These are phyloP conservation scores for Batillaria attramentaria DNA, from an alignment of 1,140 invertebrate genomes.

Conservation along the genomic window DNA sequence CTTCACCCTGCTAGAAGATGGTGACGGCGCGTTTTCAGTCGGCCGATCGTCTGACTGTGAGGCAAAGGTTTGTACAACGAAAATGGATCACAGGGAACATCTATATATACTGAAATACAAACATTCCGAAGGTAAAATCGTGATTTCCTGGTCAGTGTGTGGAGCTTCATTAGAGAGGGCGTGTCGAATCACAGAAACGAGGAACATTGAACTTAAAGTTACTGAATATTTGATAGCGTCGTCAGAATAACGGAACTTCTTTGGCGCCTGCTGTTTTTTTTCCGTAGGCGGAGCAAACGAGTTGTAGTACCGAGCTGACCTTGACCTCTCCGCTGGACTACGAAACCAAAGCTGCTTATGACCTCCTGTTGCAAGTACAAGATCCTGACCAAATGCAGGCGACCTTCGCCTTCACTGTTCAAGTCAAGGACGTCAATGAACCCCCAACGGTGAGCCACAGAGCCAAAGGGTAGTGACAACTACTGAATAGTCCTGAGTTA, in stretches of 20 bases:
- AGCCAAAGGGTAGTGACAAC: neutral
- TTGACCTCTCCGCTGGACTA: constrained; percentile 39
- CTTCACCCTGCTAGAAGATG: constrained; percentile 33
- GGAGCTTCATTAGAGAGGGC: too few relatives aligned
- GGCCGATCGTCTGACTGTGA: neutral
- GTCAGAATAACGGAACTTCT: too few relatives aligned
- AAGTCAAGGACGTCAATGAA: constrained; percentile 48
- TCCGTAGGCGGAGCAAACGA: constrained; percentile 25
- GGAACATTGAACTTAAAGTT: too few relatives aligned
- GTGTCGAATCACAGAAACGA: too few relatives aligned
- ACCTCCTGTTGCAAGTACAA: constrained; percentile 32
- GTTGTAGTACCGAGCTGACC: constrained; percentile 32
- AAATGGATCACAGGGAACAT: too few relatives aligned
- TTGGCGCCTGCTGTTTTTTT: neutral
- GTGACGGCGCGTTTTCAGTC: constrained; percentile 17
- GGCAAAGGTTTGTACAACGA: neutral
- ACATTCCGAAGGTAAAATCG: too few relatives aligned
- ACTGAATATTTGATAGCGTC: too few relatives aligned
- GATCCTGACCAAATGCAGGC: constrained; percentile 37
- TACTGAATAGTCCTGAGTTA: too few relatives aligned
- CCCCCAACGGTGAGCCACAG: constrained; percentile 37
- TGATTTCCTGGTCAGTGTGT: too few relatives aligned
- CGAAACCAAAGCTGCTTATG: constrained; percentile 31
- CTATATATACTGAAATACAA: too few relatives aligned
- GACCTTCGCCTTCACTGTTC: constrained; percentile 30